These are phyloP conservation scores for Pseudocheirus occidentalis DNA, from an alignment of 2,797 vertebrate species.

Conservation along the genomic window DNA sequence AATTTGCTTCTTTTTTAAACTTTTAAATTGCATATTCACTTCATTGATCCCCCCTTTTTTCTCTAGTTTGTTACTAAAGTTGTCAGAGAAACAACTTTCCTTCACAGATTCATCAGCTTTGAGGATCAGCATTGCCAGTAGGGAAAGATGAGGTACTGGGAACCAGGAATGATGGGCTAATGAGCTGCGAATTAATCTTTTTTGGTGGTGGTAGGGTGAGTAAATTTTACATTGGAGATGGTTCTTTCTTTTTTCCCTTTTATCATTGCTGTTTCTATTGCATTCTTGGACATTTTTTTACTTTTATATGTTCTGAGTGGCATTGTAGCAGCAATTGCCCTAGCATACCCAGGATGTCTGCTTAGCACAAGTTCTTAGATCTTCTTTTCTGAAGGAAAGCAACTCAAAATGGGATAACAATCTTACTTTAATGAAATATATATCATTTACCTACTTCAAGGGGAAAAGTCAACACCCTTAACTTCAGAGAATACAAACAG, in stretches of 20 bases:
- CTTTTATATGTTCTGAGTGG: not conserved
- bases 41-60: not conserved
- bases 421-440: too few relatives aligned
- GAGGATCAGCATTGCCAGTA: not conserved
- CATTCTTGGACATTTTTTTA: not conserved
- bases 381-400: too few relatives aligned
- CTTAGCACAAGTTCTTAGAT: too few relatives aligned
- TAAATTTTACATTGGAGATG: too few relatives aligned
- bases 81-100: not conserved
- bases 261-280: not conserved
- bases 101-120: not conserved
- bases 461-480: too few relatives aligned
- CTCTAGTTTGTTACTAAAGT: not conserved
- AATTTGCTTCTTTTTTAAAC: not conserved
- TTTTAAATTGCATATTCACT: not conserved
- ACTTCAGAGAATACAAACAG: too few relatives aligned
- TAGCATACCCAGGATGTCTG: too few relatives aligned
- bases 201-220: not conserved
- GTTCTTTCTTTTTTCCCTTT: not conserved
- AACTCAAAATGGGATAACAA: too few relatives aligned
- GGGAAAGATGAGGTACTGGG: not conserved
- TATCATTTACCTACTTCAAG: too few relatives aligned
- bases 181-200: not conserved
- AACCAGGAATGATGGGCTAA: not conserved
- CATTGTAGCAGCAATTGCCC: not conserved